These are phyloP conservation scores for Dioctria rufipes DNA, from an alignment of 2,888 invertebrate genomes.

Conservation along the genomic window DNA sequence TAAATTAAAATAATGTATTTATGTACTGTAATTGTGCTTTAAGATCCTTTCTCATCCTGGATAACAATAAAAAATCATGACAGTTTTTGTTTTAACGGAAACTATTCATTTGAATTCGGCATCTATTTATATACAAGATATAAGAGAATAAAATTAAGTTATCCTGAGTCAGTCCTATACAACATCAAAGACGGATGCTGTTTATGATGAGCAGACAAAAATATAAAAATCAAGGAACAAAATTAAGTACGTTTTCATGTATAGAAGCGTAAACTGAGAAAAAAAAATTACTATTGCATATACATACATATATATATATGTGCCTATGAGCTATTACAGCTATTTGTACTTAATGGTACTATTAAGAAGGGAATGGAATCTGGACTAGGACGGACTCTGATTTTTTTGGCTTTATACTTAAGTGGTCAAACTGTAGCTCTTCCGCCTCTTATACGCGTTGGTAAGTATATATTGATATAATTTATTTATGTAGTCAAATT, in stretches of 20 bases:
- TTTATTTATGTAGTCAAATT: neutral
- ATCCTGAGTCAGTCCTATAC: too few relatives aligned
- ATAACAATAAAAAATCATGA: slow-evolving; percentile 4
- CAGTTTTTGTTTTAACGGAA: neutral
- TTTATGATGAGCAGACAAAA: too few relatives aligned
- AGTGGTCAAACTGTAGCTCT: neutral
- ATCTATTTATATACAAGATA: neutral
- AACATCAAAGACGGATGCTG: neutral
- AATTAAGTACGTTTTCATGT: neutral
- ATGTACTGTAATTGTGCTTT: neutral
- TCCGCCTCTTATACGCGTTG: neutral
- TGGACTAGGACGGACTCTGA: neutral
- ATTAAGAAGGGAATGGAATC: neutral
- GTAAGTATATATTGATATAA: neutral
- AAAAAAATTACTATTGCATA: neutral
- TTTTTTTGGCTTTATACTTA: neutral
- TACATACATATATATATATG: neutral
- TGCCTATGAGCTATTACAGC: neutral
- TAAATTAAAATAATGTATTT: too few relatives aligned
- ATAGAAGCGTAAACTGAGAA: neutral
- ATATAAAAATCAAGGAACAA: neutral
- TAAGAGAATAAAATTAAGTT: neutral
- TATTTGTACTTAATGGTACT: neutral
- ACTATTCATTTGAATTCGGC: neutral
- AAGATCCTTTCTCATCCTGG: neutral